A percentile compares a stretch with the other conserved stretches of the same genome.
Conservation (phyloP, 2,797 vertebrate genomes). For the Carcharodon carcharias region DNA sequence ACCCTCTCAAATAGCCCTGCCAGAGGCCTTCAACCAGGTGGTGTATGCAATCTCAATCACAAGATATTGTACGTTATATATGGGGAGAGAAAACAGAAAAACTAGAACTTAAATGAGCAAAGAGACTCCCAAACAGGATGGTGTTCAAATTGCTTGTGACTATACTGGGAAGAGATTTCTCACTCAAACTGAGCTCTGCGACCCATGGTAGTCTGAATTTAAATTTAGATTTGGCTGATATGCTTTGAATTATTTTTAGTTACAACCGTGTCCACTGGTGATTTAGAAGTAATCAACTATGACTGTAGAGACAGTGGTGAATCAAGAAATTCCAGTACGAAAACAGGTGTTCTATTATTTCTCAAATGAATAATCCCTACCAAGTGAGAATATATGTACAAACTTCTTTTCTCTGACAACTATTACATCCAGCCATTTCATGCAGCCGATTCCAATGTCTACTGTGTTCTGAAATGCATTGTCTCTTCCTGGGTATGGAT, state of each 20-base stretch:
- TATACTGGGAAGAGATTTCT: neutral
- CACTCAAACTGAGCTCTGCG: neutral
- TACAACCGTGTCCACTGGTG: neutral
- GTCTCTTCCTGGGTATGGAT: too few species aligned
- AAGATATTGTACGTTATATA: neutral
- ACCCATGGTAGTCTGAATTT: neutral
- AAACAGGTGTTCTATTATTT: neutral
- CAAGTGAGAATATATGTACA: neutral
- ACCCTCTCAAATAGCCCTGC: neutral
- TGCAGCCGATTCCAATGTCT: too few species aligned
- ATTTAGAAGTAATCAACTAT: neutral
- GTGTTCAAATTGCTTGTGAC: neutral
- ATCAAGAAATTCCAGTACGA: neutral
- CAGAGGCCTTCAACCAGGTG: neutral
- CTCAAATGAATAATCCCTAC: neutral
- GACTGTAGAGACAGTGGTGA: neutral
- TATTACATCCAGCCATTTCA: too few species aligned
- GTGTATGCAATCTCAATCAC: neutral
- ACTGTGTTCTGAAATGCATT: too few species aligned
- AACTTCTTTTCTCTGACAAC: too few species aligned
- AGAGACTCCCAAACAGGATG: neutral
- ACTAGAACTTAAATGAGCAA: neutral
- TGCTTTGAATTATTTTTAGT: neutral
- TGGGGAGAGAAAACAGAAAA: neutral
- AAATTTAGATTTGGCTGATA: neutral